These are phyloP conservation scores for Cassiopea andromeda DNA, from an alignment of 30 jellyfish, hydroid and myxozoan species.

Conservation along the genomic window DNA sequence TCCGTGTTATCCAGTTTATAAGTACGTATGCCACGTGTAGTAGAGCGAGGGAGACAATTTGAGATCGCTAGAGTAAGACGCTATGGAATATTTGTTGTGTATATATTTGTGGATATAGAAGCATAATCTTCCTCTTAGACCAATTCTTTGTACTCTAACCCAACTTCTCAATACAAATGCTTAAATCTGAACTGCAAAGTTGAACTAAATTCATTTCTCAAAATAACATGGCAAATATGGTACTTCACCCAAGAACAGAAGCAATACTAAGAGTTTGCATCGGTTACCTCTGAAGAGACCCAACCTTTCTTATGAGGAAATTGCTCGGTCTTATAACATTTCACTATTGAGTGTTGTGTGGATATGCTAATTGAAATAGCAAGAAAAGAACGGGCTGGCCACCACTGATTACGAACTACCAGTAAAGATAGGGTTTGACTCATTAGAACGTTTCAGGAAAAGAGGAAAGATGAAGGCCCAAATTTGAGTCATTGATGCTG, in stretches of 20 bases:
- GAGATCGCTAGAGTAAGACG: too few relatives aligned
- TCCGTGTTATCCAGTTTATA: too few relatives aligned
- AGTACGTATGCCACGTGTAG: too few relatives aligned
- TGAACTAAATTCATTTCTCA: too few relatives aligned
- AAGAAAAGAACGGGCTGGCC: conserved; percentile 15
- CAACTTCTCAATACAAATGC: too few relatives aligned
- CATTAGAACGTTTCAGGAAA: neutral
- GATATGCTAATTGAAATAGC: neutral
- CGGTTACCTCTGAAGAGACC: neutral
- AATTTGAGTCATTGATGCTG: conserved; percentile 3
- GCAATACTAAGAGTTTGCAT: neutral
- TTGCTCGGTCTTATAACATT: neutral
- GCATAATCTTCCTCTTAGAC: too few relatives aligned
- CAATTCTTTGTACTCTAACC: too few relatives aligned
- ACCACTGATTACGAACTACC: neutral
- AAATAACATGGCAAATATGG: too few relatives aligned
- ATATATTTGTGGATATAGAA: too few relatives aligned
- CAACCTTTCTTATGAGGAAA: neutral
- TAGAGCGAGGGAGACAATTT: too few relatives aligned
- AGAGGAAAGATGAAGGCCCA: neutral
- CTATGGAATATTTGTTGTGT: too few relatives aligned
- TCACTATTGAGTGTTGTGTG: conserved; percentile 6
- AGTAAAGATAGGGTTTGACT: neutral
- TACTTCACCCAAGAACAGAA: neutral
- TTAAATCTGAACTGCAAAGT: too few relatives aligned